These are phyloP conservation scores for Mesopsocus fuscifrons DNA, from an alignment of 2,888 invertebrate species.

Conservation along the genomic window DNA sequence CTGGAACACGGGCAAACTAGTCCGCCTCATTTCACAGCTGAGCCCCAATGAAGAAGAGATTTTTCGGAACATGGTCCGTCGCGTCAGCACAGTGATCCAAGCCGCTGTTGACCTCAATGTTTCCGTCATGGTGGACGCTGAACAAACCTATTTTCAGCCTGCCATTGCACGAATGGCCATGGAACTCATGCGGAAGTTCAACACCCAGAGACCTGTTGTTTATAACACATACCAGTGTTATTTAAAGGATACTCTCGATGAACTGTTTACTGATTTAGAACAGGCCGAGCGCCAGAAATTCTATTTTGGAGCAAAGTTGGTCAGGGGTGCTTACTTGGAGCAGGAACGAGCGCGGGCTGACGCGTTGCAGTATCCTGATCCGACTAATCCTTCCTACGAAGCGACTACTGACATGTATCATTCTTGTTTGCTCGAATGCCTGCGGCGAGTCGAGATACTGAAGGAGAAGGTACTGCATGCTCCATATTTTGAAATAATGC, in stretches of 20 bases:
- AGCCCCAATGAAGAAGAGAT: constrained; percentile 83
- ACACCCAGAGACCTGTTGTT: constrained; percentile 65
- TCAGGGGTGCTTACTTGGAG: constrained; percentile 96
- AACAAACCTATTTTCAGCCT: constrained; percentile 98
- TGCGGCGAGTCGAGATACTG: constrained; percentile 53
- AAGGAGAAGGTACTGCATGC: constrained; percentile 47
- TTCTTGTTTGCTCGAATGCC: constrained; percentile 68
- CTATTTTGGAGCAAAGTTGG: constrained; percentile 94
- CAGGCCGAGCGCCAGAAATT: constrained; percentile 90
- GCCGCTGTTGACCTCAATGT: constrained; percentile 80
- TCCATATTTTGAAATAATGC: no score
- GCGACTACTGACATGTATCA: constrained; percentile 92
- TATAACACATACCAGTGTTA: constrained; percentile 99
- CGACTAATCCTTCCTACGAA: constrained; percentile 76
- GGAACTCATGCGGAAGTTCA: constrained; percentile 97
- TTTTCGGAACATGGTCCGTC: constrained; percentile 81
- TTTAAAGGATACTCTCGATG: constrained; percentile 70
- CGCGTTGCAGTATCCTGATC: constrained; percentile 85
- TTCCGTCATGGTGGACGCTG: constrained; percentile 96
- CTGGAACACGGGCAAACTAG: constrained; percentile 80
- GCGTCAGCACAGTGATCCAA: constrained; percentile 28
- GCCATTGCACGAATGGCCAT: constrained; percentile 92
- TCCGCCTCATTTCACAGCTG: constrained; percentile 73
- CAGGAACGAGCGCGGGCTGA: constrained; percentile 86
- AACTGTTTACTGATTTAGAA: constrained; percentile 83